Conservation (phyloP, 2,797 vertebrate genomes). For the Argentina silus region DNA sequence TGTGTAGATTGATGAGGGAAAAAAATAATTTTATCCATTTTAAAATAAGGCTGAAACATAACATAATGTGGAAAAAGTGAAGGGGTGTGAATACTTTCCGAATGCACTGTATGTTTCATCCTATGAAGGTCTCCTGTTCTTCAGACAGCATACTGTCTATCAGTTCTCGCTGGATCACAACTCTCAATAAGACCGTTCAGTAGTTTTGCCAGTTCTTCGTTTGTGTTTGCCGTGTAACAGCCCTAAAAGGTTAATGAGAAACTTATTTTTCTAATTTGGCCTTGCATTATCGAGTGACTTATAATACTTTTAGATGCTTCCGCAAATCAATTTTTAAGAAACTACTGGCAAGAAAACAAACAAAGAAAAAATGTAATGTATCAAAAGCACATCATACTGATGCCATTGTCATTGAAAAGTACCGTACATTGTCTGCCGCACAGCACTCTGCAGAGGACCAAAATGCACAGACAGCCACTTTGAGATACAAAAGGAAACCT, state of each 20-base stretch:
- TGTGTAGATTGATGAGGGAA: too few relatives aligned
- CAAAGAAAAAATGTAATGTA: slow-evolving; percentile 5
- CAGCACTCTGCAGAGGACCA: slow-evolving; percentile 1
- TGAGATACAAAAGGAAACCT: not conserved
- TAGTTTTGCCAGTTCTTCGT: not conserved
- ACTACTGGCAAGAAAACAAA: slow-evolving; percentile 42
- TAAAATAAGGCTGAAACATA: too few relatives aligned
- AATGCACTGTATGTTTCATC: too few relatives aligned
- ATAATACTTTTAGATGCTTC: slow-evolving; percentile 41
- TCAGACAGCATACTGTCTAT: not conserved
- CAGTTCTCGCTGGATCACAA: not conserved
- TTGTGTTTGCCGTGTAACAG: not conserved
- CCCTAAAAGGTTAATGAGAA: too few relatives aligned
- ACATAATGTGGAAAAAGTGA: too few relatives aligned
- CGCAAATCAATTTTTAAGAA: slow-evolving; percentile 47
- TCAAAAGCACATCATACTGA: slow-evolving; percentile 8
- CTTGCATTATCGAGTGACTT: slow-evolving; percentile 39
- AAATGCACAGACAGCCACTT: slow-evolving; percentile 7
- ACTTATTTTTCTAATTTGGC: not conserved
- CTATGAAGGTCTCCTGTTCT: not conserved
- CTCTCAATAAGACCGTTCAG: slow-evolving; percentile 7
- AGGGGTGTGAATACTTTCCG: too few relatives aligned
- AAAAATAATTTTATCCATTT: too few relatives aligned
- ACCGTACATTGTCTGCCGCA: not conserved
- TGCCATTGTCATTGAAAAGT: not conserved